These are phyloP conservation scores for Therioaphis trifolii DNA, from an alignment of 2,888 invertebrate genomes.

Conservation along the genomic window DNA sequence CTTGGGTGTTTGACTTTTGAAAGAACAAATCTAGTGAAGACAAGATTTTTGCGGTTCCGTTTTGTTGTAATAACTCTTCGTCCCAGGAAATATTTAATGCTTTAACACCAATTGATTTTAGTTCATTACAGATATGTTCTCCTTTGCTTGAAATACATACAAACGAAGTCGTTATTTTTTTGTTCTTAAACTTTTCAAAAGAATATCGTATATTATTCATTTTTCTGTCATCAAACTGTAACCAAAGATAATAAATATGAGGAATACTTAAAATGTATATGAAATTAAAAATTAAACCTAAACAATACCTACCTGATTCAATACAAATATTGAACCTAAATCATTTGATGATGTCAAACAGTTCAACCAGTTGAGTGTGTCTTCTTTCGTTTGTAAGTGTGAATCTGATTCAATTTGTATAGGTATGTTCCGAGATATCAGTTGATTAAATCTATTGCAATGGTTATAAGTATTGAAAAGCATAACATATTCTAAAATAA, in stretches of 20 bases:
- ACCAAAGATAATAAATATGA: background rate
- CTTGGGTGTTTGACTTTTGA: background rate
- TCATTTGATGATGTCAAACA: background rate
- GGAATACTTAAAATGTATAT: background rate
- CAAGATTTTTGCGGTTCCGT: background rate
- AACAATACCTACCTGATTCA: slow-evolving; percentile 46
- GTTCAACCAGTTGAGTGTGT: background rate
- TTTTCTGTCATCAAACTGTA: too few relatives aligned
- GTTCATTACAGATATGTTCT: background rate
- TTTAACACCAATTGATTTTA: background rate
- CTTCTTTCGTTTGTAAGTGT: background rate
- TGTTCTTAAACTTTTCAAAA: background rate
- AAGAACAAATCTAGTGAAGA: background rate
- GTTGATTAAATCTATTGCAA: slow-evolving; percentile 10
- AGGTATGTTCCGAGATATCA: background rate
- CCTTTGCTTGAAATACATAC: background rate
- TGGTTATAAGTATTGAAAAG: background rate
- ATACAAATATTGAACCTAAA: slow-evolving; percentile 21
- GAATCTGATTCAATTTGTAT: slow-evolving; percentile 19
- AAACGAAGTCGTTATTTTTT: background rate
- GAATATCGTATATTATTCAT: background rate
- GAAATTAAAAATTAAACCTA: too few relatives aligned
- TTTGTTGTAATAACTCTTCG: background rate
- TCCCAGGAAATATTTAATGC: background rate
- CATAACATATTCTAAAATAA: too few relatives aligned